These are phyloP conservation scores for Mercenaria mercenaria DNA, from an alignment of 1,140 invertebrate genomes.

Conservation along the genomic window DNA sequence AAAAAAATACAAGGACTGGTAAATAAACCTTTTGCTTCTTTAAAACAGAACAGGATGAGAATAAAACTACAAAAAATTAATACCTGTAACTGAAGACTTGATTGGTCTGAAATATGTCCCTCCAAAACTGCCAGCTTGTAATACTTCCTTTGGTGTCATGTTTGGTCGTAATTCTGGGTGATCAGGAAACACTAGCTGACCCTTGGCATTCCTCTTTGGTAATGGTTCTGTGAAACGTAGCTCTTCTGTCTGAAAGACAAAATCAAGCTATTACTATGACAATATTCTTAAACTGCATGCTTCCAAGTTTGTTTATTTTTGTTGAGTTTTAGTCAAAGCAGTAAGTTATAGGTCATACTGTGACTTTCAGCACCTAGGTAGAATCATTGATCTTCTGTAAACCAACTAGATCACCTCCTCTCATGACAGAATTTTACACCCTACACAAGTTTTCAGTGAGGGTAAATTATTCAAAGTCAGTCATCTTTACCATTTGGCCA, in stretches of 20 bases:
- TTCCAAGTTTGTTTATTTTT: too few species aligned
- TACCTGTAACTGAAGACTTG: slow-evolving; percentile 73
- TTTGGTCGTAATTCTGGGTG: slow-evolving; percentile 76
- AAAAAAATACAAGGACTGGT: too few species aligned
- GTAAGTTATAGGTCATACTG: not conserved
- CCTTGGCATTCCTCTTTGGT: slow-evolving; percentile 74
- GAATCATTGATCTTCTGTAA: too few species aligned
- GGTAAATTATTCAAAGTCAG: too few species aligned
- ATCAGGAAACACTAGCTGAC: slow-evolving; percentile 75
- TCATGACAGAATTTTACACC: too few species aligned
- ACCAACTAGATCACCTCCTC: too few species aligned
- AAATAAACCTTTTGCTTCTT: too few species aligned
- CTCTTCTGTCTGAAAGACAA: slow-evolving; percentile 59
- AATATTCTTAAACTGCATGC: not conserved
- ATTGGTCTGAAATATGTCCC: slow-evolving; percentile 81
- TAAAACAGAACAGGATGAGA: too few species aligned
- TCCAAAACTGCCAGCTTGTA: slow-evolving; percentile 80
- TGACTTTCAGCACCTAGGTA: too few species aligned
- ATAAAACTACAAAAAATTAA: too few species aligned
- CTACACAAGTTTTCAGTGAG: too few species aligned
- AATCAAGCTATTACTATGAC: not conserved
- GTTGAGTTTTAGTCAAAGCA: not conserved
- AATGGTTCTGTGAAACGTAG: slow-evolving; percentile 73
- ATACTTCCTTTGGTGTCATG: slow-evolving; percentile 79
- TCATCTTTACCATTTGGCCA: too few species aligned